Conservation (phyloP, 2,888 invertebrate genomes). For the Endotricha flammealis region DNA sequence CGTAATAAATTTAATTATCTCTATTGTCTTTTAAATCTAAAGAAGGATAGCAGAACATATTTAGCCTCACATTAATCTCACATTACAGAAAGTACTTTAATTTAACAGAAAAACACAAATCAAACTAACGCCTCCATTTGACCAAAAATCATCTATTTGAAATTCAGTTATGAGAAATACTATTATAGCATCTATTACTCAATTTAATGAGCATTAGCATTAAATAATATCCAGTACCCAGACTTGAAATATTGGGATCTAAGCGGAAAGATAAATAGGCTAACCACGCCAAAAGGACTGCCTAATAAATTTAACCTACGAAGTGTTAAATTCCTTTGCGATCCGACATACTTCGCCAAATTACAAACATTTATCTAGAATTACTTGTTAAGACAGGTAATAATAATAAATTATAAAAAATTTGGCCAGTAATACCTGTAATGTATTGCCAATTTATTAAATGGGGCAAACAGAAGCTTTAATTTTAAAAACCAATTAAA, state of each 20-base stretch:
- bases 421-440: constrained; percentile 15
- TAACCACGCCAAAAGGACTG: not conserved
- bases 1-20: too few species aligned
- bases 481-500: constrained; percentile 19
- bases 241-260: not conserved
- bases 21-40: too few species aligned
- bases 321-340: constrained; percentile 4
- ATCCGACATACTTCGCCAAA: constrained; percentile 6
- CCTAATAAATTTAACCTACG: not conserved
- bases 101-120: too few species aligned
- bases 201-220: not conserved
- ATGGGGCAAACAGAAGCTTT: constrained; percentile 18
- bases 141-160: not conserved
- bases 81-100: too few species aligned
- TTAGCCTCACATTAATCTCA: too few species aligned
- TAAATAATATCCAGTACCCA: not conserved
- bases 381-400: constrained; percentile 14
- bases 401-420: constrained; percentile 18
- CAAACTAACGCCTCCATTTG: not conserved
- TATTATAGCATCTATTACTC: not conserved
- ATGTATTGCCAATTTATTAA: constrained; percentile 21
- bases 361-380: constrained; percentile 13
- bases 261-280: not conserved
- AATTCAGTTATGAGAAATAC: not conserved
- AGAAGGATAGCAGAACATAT: too few species aligned